Evolutionary conservation across 2,113 vertebrate species (phyloP).

Genomic region (Rafetus swinhoei): DNA sequence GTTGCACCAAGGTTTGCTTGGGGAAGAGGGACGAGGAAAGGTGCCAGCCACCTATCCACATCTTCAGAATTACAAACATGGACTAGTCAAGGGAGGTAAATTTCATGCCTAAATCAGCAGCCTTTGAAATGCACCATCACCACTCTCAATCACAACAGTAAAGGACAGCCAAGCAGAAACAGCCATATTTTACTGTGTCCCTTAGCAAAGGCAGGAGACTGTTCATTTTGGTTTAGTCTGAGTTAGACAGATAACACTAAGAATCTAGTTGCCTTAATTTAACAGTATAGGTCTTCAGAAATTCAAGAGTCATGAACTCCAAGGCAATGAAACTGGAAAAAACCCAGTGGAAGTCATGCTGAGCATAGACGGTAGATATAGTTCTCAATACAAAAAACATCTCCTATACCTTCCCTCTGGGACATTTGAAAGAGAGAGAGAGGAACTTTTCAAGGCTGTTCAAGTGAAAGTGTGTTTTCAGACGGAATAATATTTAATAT

Average conservation of each 20-base stretch:
- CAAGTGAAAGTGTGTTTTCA: neutral
- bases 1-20: neutral
- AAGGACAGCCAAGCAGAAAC: neutral
- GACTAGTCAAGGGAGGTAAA: conserved; percentile 1
- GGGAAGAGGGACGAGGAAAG: neutral
- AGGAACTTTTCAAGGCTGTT: neutral
- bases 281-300: neutral
- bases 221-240: neutral
- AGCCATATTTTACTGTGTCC: neutral
- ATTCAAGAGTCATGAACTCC: neutral
- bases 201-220: neutral
- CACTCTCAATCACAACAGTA: neutral
- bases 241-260: neutral
- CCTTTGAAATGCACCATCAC: neutral
- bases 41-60: neutral
- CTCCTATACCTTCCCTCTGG: neutral
- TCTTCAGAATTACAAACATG: neutral
- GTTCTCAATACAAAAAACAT: neutral
- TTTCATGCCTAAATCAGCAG: neutral
- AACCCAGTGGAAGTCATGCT: neutral
- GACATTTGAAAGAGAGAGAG: conserved; percentile 4
- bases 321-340: neutral
- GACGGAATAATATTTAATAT: neutral
- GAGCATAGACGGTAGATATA: neutral
- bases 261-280: neutral